Evolutionary conservation across 1,140 invertebrate genomes (phyloP), one percentile per base, ranked within the genome.

Genomic region (Penaeus indicus): DNA sequence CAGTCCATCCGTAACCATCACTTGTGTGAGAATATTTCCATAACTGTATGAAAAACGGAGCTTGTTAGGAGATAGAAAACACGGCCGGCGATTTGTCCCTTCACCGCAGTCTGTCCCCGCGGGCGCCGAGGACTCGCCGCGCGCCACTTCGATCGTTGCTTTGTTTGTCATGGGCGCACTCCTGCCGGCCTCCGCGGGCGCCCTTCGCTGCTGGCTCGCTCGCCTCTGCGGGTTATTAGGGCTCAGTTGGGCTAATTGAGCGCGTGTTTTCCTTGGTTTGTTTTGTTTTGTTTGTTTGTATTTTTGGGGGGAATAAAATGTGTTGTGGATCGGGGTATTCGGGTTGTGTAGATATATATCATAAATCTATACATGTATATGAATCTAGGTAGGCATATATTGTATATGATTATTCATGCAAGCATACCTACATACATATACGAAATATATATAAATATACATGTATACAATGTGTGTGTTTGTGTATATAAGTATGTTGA

Each of bases 21-120:
- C 62, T 42, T 16, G 63, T 63, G 81, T 83, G 81, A 83, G 60
- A 67, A 22, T 11, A 83, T 83, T 83, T 83, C 81, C 81, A 83
- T 83, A 83, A 83, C 64, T 83, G 63, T 63, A 63, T 38, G 81
- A 83, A 83, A 83, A 83, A 83, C 81, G 81, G 10, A 60, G 81
- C 81, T 83, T 83, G 81, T 83, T 83, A 83, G n/a, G 62, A n/a
- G 61, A 32, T 25, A 83, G 62, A 67, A 54, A 83, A 83, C 81
- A 83, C 32, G 60, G 38, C n/a, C 32, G 60, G 13, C 63, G 62
- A 83, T 83, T 83, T 83, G 81, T 83, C 81, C 78, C 16, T 38
- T 32, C 81, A 67, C 81, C 81, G 27, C 81, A 83, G 21, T 7
- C 16, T n/a, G 81, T 83, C 81, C 27, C 81, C 62, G 42, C 22